A percentile compares a stretch with the other conserved stretches of the same genome.
phyloP scores from a whole-genome alignment of 2,888 invertebrate genomes.

The Ophioninae sp. region DNA sequence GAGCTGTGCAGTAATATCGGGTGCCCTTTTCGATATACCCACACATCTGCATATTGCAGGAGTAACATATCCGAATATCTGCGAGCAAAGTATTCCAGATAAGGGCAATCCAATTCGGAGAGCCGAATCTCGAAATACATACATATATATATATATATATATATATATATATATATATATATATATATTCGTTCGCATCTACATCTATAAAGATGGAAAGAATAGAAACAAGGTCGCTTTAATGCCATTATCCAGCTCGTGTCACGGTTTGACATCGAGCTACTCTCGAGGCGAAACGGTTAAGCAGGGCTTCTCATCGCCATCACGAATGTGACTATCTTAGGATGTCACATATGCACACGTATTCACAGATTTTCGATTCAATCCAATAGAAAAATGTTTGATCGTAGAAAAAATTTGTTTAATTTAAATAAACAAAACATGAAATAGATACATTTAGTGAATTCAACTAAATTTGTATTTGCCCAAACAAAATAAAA shows the following conservation, averaged over 20 bases:
- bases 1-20: conserved; percentile 17
- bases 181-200: conserved; percentile 11
- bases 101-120: conserved; percentile 74
- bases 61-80: conserved; percentile 12
- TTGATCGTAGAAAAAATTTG: too few species aligned
- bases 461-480: too few species aligned
- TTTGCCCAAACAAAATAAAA: too few species aligned
- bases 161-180: neutral
- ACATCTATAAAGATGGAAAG: conserved; percentile 28
- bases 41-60: conserved; percentile 4
- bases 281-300: conserved; percentile 37
- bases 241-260: conserved; percentile 74
- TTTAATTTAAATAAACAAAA: too few species aligned
- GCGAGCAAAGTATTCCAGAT: conserved; percentile 43
- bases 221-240: conserved; percentile 74
- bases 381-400: too few species aligned
- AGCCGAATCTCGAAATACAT: conserved; percentile 28
- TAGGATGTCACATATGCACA: neutral
- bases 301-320: conserved; percentile 59
- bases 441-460: too few species aligned
- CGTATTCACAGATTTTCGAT: too few species aligned
- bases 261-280: conserved; percentile 74
- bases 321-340: conserved; percentile 40
- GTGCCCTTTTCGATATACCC: conserved; percentile 34
- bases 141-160: neutral